Evolutionary conservation across 2,888 invertebrate genomes (phyloP).

Genomic region (Orchesellides sinensis): DNA sequence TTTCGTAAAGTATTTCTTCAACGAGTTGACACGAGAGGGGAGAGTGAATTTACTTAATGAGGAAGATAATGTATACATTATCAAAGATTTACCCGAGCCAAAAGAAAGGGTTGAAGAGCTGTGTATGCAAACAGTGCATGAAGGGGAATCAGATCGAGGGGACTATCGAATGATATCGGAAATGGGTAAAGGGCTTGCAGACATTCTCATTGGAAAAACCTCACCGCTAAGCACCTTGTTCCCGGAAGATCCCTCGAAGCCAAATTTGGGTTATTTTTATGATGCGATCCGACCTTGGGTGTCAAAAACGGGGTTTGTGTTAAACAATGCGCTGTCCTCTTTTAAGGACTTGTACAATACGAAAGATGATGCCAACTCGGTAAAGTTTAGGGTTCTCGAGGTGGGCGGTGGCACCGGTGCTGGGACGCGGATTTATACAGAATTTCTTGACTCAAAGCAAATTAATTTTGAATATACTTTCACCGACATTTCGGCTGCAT

Average conservation of each 20-base stretch:
- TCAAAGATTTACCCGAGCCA: background rate
- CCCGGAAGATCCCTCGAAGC: constrained; percentile 36
- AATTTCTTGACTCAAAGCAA: background rate
- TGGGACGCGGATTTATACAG: background rate
- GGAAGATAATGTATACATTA: background rate
- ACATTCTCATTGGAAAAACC: constrained; percentile 3
- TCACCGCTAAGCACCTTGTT: constrained; percentile 13
- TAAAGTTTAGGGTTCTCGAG: constrained; percentile 41
- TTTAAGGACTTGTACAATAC: too few relatives aligned
- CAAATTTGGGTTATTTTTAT: constrained; percentile 18
- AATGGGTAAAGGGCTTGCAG: constrained; percentile 15
- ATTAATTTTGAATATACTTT: constrained; percentile 20
- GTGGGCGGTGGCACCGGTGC: constrained; percentile 51
- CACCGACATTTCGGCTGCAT: constrained; percentile 48
- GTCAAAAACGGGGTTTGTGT: background rate
- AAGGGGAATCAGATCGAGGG: constrained; percentile 5
- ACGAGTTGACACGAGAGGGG: background rate
- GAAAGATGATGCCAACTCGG: background rate
- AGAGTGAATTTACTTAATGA: background rate
- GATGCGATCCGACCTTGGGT: constrained; percentile 6
- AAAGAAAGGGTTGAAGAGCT: constrained; percentile 2
- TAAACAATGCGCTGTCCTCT: background rate
- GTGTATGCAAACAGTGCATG: constrained; percentile 1
- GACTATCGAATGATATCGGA: constrained; percentile 13
- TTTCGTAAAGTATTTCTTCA: constrained; percentile 26